Conservation (phyloP, 2,113 vertebrate genomes). For the Bubo bubo region DNA sequence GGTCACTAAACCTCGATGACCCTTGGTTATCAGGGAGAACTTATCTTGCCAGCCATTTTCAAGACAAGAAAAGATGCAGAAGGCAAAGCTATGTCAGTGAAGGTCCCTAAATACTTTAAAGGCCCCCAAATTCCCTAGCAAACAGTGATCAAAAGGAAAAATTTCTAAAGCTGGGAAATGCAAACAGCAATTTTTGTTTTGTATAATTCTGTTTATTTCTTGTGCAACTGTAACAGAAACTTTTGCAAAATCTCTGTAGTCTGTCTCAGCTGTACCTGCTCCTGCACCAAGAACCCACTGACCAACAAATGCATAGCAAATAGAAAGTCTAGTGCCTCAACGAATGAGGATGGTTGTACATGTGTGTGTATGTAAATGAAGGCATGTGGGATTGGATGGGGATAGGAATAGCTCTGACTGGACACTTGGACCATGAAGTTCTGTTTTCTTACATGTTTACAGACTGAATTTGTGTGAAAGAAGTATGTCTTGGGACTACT, state of each 20-base stretch:
- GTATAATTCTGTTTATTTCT: not conserved
- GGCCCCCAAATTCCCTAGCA: not conserved
- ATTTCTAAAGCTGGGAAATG: not conserved
- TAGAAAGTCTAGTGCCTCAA: not conserved
- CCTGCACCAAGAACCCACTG: not conserved
- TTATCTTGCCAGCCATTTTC: constrained; percentile 21
- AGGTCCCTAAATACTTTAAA: not conserved
- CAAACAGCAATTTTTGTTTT: not conserved
- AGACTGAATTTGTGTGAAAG: not conserved
- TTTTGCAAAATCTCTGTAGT: not conserved
- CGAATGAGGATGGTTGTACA: not conserved
- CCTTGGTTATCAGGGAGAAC: not conserved
- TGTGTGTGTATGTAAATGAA: not conserved
- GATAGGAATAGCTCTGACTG: not conserved
- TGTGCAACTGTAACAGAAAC: constrained; percentile 1
- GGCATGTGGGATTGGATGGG: not conserved
- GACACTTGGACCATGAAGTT: not conserved
- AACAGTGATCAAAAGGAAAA: constrained; percentile 14
- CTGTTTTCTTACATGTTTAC: not conserved
- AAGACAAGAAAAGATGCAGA: not conserved
- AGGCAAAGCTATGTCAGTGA: not conserved
- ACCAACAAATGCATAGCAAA: not conserved
- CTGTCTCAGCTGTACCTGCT: not conserved
- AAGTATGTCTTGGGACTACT: not conserved
- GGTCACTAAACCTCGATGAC: not conserved